phyloP scores from a whole-genome alignment of 2,888 invertebrate species.

The Brachyptera risi region DNA sequence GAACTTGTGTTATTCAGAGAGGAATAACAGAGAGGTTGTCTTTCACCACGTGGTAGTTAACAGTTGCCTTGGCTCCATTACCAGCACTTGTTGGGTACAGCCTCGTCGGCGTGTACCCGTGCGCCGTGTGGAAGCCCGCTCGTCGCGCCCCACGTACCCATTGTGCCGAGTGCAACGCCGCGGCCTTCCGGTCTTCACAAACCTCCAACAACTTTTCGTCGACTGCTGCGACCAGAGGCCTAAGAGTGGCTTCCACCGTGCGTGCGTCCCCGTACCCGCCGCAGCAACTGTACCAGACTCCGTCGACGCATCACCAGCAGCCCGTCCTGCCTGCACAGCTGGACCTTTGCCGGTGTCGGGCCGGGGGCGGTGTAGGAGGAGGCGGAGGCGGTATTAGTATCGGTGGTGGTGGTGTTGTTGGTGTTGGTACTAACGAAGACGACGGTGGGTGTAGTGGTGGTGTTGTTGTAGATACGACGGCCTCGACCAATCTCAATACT shows the following conservation, averaged over 20 bases:
- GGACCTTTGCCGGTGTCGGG: constrained; percentile 30
- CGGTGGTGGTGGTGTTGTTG: constrained; percentile 24
- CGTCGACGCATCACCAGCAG: constrained; percentile 9
- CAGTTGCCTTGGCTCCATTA: constrained; percentile 32
- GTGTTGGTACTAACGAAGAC: too few species aligned
- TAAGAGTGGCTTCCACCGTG: constrained; percentile 38
- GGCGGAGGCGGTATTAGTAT: constrained; percentile 23
- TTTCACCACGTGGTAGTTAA: not conserved
- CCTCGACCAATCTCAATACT: constrained; percentile 28
- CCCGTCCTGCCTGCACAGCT: constrained; percentile 24
- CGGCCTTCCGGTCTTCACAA: too few species aligned
- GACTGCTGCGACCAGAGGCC: constrained; percentile 26
- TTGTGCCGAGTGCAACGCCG: not conserved
- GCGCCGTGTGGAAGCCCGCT: constrained; percentile 50
- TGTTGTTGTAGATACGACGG: constrained; percentile 23
- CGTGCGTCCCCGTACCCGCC: constrained; percentile 39
- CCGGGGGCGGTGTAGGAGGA: constrained; percentile 26
- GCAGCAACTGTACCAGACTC: constrained; percentile 28
- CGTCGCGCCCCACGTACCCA: constrained; percentile 17
- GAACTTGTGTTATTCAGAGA: too few species aligned
- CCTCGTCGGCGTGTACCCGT: constrained; percentile 54
- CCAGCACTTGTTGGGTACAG: constrained; percentile 47
- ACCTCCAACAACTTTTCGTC: not conserved
- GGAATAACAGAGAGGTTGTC: not conserved
- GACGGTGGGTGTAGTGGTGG: constrained; percentile 25